Evolutionary conservation across 2,113 vertebrate genomes (phyloP), one percentile per base, ranked within the genome.

Genomic region (Cervus canadensis): DNA sequence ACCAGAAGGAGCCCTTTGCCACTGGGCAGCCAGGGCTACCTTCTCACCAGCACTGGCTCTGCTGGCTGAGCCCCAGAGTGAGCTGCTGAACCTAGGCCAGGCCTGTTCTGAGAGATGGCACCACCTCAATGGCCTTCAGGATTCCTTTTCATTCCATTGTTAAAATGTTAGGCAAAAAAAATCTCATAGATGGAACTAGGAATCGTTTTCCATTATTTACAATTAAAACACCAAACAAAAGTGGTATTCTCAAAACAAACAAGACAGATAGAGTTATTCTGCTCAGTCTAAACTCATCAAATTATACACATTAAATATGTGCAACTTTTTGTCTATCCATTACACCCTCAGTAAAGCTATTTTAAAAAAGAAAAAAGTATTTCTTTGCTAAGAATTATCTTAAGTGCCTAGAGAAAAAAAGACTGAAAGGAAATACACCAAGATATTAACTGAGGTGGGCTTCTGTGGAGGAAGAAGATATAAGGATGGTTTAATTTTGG

Each of bases 221-320:
- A 95, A 91, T 87, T 79, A 83, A 95, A 89, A 96, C 36, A 84
- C 13, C 64, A 54, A 36, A 83, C 50, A 86, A 88, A 84, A 23
- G 54, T 84, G 86, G 25, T 79, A 87, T 93, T 48, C 74, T 59
- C n/a, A 87, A 91, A 97, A 79, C 33, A 79, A 87, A 13, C 26
- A 94, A 87, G 30, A 78, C 74, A 40, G 30, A 78, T 64, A 40
- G 30, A 94, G 48, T 67, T 43, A 17, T 36, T 87, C 88, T 15
- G 2, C 33, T 78, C 43, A 30, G 36, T 54, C 23, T 76, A 76
- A 59, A 89, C 54, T 60, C 64, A 93, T 89, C 52, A 56, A 85
- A 78, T 62, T 89, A 36, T 85, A 85, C 45, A 56, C 45, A 28
- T 86, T 52, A 76, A 91, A 45, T 79, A 45, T 45, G 28, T 45